phyloP scores from a whole-genome alignment of 2,797 vertebrate species.

The Heterohyrax brucei region DNA sequence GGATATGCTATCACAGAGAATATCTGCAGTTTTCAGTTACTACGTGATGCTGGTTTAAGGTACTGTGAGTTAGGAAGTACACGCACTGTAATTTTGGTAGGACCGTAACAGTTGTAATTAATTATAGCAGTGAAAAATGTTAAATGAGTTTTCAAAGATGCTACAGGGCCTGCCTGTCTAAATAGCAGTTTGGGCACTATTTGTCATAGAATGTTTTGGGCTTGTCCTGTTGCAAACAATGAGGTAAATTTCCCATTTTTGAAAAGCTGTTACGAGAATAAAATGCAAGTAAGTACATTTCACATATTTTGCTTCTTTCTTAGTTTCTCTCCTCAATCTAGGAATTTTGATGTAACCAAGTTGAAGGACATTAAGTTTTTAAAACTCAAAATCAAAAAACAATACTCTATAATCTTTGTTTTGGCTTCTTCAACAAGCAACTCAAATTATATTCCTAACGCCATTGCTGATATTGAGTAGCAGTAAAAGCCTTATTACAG shows the following conservation, averaged over 20 bases:
- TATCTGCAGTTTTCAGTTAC: conserved; percentile 38
- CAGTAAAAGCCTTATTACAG: conserved; percentile 84
- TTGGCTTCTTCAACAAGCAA: conserved; percentile 72
- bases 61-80: conserved; percentile 68
- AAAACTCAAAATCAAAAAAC: conserved; percentile 57
- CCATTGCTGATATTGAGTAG: conserved; percentile 82
- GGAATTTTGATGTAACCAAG: conserved; percentile 18
- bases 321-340: conserved; percentile 63
- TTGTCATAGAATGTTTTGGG: not conserved
- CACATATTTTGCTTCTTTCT: not conserved
- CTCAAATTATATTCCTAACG: conserved; percentile 76
- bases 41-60: conserved; percentile 73
- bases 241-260: conserved; percentile 45
- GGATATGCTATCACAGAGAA: conserved; percentile 83
- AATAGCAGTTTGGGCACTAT: not conserved
- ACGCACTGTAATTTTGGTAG: conserved; percentile 46
- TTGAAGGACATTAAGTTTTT: conserved; percentile 59
- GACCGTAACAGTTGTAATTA: conserved; percentile 78
- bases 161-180: not conserved
- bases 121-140: conserved; percentile 77
- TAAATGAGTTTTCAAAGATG: conserved; percentile 71
- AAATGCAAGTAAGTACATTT: conserved; percentile 17
- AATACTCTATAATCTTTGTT: conserved; percentile 69
- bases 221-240: conserved; percentile 42
- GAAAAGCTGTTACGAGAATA: conserved; percentile 19